phyloP scores from a whole-genome alignment of 2,797 vertebrate species.

The Phaenicophaeus curvirostris region DNA sequence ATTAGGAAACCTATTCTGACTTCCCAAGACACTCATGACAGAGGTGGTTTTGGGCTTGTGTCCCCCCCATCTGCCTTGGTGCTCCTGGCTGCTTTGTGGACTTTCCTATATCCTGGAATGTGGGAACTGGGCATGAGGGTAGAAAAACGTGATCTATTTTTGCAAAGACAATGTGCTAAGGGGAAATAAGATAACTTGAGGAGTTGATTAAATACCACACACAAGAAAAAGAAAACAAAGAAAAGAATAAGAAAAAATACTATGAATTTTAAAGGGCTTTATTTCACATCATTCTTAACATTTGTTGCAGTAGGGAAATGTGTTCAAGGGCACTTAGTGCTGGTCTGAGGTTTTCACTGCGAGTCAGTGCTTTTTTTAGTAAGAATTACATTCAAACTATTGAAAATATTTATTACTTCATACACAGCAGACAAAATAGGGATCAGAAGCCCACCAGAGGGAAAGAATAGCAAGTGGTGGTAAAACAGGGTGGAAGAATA shows the following conservation, averaged over 20 bases:
- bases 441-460: not conserved
- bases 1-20: not conserved
- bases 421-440: not conserved
- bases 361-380: not conserved
- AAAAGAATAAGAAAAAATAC: not conserved
- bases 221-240: accelerated
- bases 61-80: not conserved
- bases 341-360: not conserved
- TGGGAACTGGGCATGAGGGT: not conserved
- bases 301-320: not conserved
- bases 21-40: not conserved
- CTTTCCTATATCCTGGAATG: not conserved
- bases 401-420: not conserved
- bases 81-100: not conserved
- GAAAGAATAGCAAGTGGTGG: not conserved
- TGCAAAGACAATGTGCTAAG: not conserved
- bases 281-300: not conserved
- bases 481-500: not conserved
- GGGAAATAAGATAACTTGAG: not conserved
- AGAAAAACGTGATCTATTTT: not conserved
- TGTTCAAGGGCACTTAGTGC: not conserved
- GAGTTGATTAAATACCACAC: not conserved
- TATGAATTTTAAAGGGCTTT: not conserved
- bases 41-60: not conserved
- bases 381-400: not conserved